Percentiles rank a stretch among this genome's conserved stretches.
These are phyloP conservation scores for Jacana jacana DNA, from an alignment of 2,113 vertebrate genomes.

Conservation along the genomic window DNA sequence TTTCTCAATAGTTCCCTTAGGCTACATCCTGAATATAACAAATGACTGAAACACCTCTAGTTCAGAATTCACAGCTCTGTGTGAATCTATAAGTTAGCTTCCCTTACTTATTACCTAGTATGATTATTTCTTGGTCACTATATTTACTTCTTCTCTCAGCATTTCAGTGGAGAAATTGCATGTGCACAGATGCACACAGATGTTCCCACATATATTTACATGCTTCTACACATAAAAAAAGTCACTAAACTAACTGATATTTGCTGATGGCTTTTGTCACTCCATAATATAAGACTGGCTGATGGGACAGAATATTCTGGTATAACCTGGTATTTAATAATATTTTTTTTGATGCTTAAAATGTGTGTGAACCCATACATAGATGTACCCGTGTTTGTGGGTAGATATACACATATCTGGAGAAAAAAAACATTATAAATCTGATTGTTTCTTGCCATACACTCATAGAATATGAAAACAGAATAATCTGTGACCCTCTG, in stretches of 20 bases:
- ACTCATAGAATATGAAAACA: not conserved
- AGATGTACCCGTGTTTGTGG: not conserved
- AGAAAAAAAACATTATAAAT: not conserved
- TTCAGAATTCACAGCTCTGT: not conserved
- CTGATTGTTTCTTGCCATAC: not conserved
- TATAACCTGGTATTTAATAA: not conserved
- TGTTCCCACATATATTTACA: not conserved
- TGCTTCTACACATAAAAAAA: not conserved
- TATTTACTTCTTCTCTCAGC: not conserved
- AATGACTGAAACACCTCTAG: not conserved
- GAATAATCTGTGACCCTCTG: not conserved
- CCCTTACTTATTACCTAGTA: not conserved
- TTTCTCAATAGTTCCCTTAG: not conserved
- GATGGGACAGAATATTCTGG: not conserved
- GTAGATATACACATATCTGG: not conserved
- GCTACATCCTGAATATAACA: not conserved
- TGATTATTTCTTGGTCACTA: not conserved
- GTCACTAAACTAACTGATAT: not conserved
- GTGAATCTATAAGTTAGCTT: not conserved
- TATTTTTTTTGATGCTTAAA: not conserved
- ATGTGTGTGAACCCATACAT: not conserved
- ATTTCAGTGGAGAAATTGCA: not conserved
- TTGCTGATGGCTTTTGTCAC: not conserved
- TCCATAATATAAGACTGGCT: not conserved
- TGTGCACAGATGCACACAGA: not conserved